A percentile compares a stretch with the other conserved stretches of the same genome.
phyloP scores from a whole-genome alignment of 2,888 invertebrate genomes.

The Pegoplata infirma region DNA sequence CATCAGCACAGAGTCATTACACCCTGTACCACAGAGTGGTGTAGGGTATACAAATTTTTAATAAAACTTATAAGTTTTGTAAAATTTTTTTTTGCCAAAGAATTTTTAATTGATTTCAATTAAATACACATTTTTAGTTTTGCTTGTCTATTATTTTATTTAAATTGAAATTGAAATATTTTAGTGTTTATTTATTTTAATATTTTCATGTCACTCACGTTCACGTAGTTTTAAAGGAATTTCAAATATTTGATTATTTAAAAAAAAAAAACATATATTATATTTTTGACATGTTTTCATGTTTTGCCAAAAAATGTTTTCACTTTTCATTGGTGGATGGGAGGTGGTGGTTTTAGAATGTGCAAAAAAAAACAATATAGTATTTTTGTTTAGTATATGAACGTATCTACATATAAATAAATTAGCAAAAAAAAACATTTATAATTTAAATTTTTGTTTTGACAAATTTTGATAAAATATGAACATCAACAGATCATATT shows the following conservation, averaged over 20 bases:
- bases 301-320: conserved; percentile 20
- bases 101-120: conserved; percentile 17
- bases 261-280: not conserved
- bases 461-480: conserved; percentile 35
- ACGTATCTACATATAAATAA: not conserved
- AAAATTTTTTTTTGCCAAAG: not conserved
- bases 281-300: conserved; percentile 26
- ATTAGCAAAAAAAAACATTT: conserved; percentile 6
- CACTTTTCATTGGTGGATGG: conserved; percentile 14
- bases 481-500: not conserved
- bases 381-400: not conserved
- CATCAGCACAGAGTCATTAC: too few species aligned
- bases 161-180: not conserved
- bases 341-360: not conserved
- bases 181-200: not conserved
- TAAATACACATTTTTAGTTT: conserved; percentile 5
- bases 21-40: too few species aligned
- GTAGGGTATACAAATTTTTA: too few species aligned
- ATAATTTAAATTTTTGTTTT: conserved; percentile 17
- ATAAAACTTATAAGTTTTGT: too few species aligned
- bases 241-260: conserved; percentile 34
- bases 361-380: conserved; percentile 1
- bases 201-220: conserved; percentile 25
- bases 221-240: conserved; percentile 15
- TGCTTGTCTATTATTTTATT: not conserved